Evolutionary conservation across 2,888 invertebrate species (phyloP).

Genomic region (Lepeophtheirus nordmannii): DNA sequence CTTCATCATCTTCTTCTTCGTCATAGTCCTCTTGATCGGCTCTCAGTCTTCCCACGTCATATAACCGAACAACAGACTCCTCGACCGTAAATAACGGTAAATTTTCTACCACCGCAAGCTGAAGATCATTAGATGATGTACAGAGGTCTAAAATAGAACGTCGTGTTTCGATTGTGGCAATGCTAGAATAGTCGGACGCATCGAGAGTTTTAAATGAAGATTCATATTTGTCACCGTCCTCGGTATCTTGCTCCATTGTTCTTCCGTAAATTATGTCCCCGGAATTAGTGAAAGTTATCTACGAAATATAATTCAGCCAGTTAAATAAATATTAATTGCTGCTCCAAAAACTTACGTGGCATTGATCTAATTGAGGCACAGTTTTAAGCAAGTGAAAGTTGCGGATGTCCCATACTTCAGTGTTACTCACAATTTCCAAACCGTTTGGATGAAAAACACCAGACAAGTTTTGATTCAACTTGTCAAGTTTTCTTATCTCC

Average conservation of each 20-base stretch:
- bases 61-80: conserved; percentile 14
- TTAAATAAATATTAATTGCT: conserved; percentile 3
- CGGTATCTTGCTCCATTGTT: conserved; percentile 53
- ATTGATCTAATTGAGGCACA: conserved; percentile 81
- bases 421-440: conserved; percentile 86
- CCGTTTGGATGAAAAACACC: conserved; percentile 94
- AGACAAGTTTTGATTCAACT: conserved; percentile 81
- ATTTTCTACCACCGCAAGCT: conserved; percentile 80
- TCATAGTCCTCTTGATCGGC: conserved; percentile 55
- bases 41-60: conserved; percentile 41
- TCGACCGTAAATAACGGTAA: conserved; percentile 33
- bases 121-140: conserved; percentile 64
- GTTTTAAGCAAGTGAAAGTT: conserved; percentile 86
- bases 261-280: conserved; percentile 77
- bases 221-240: conserved; percentile 52
- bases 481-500: conserved; percentile 91
- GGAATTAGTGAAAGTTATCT: conserved; percentile 69
- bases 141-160: conserved; percentile 71
- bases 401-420: conserved; percentile 88
- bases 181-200: conserved; percentile 80
- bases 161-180: conserved; percentile 86
- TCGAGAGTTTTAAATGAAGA: conserved; percentile 90
- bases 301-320: conserved; percentile 29
- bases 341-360: conserved; percentile 32
- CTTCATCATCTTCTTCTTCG: conserved; percentile 28